Base-by-base conservation (phyloP, 2,797 vertebrate genomes). In the Coreius guichenoti region DNA sequence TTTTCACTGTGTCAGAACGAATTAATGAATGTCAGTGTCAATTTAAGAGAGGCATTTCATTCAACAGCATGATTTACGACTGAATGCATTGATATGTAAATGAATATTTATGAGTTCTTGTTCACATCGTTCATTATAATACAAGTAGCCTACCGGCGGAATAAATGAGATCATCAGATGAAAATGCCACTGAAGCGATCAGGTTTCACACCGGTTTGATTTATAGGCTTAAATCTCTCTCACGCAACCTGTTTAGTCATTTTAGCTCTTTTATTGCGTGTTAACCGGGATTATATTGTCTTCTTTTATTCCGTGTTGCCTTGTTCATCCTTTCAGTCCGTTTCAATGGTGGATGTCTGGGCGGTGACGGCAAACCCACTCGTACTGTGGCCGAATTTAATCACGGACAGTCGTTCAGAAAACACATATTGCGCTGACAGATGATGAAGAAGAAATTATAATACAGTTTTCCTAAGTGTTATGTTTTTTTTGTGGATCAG, bases 351-450 rank as follows among this genome's bases (percentile, higher is more conserved):
- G 84, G 73, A 79, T 82, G 93, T 84, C 88, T 92, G 94, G 95
- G 95, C 94, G 94, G 95, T 93, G 94, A 93, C 94, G 89, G 89
- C 29, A 33, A 73, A 67, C 72, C 72, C 81, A 45, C 88, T 85
- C 82, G 87, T 14, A 80, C 21, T 89, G 65, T 78, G 61, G 67
- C 87, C 89, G 73, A 67, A 86, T 86, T 88, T 82, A 87, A 89
- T 87, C 88, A 36, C 67, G 49, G 51, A 67, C 70, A 81, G 72
- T 45, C 72, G n/a, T 43, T 72, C 26, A 29, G 74, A 65, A 83
- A 69, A 16, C 89, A 82, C 74, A 75, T 54, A 63, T 72, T 65
- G 51, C 74, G 65, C 23, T 26, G 45, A 67, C 36, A 31, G 31
- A 67, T 70, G 65, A 84, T 49, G 6, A 6, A 39, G 21, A 21